Evolutionary conservation across 1,140 invertebrate species (phyloP), one percentile per base, ranked within the genome.

Genomic region (Thaumetopoea pityocampa): DNA sequence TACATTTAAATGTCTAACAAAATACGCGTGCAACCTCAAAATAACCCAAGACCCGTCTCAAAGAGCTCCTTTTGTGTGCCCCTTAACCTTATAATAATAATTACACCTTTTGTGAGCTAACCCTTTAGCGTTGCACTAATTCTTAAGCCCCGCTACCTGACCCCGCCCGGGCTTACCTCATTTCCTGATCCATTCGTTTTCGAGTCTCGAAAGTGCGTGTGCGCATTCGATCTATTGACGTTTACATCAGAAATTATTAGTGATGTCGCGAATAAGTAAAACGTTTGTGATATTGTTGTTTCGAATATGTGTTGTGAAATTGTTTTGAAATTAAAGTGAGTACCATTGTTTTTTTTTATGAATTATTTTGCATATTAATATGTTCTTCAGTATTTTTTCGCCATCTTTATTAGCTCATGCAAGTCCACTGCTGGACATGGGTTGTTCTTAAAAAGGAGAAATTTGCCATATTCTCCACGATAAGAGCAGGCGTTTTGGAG

Each of bases 41-140:
- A 58, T 67, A 76, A 80, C 69, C 64, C 60, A 42, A 67, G 46
- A 54, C 61, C 29, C 54, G 36, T 60, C 54, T 66, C 51, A 10
- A 58, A 51, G 12, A 17, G 29, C 50, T 50, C 58, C 50, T 62
- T 73, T 55, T 55, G 40, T 72, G 55, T 59, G 30, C 43, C 37
- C 62, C 55, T 71, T 76, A 73, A 70, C 71, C 67, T 64, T 65
- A 14, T 69, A 76, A 73, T 76, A 79, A 79, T 81, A 80, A 82
- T 73, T 68, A 70, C 50, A 67, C 64, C 61, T 82, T 80, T 81
- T 73, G 69, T 74, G 29, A 56, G 60, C 72, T 82, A 82, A 82
- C 78, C 78, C 74, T 70, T 78, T 69, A 57, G 67, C 74, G 67
- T 67, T 52, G 44, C 53, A 41, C 56, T 79, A 77, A 73, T 77